Evolutionary conservation across 2,888 invertebrate genomes (phyloP), one percentile per base, ranked within the genome.

Genomic region (Tanytarsus gracilentus): DNA sequence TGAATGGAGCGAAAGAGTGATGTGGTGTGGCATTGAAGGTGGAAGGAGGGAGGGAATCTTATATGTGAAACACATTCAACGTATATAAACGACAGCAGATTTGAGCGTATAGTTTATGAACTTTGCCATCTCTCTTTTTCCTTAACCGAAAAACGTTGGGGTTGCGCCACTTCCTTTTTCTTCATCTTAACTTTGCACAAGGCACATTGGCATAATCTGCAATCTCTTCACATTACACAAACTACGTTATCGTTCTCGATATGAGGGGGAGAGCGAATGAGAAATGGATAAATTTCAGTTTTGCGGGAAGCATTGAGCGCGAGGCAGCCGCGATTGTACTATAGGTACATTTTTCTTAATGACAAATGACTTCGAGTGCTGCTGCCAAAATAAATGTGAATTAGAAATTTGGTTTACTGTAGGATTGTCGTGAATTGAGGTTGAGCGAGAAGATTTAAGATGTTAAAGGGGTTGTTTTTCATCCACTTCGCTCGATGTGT

Each of bases 81-180:
- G n/a, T n/a, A n/a, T n/a, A n/a, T n/a, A n/a, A n/a, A n/a, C n/a
- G n/a, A n/a, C n/a, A n/a, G n/a, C n/a, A n/a, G n/a, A n/a, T n/a
- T n/a, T n/a, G 11, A 51, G 36, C 25, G 8, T 55, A n/a, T 48
- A 58, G 58, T 58, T 58, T 58, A 58, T 58, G 58, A 58, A 58
- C 58, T 58, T 58, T 58, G 30, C 27, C 18, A 2, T 26, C 26
- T 52, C 27, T 29, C 16, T 52, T 6, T 52, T 52, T 36, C 14
- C n/a, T 14, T 14, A 36, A 14, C 36, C 36, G 16, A 14, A 9
- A 16, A 36, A 14, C 16, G 9, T 18, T 44, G 5, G 44, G 44
- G 44, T 44, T 44, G 44, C n/a, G n/a, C n/a, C n/a, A n/a, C n/a
- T n/a, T n/a, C n/a, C n/a, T n/a, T 30, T 4, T 3, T 14, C 14